Evolutionary conservation across 2,113 vertebrate genomes (phyloP).

Genomic region (Eretmochelys imbricata): DNA sequence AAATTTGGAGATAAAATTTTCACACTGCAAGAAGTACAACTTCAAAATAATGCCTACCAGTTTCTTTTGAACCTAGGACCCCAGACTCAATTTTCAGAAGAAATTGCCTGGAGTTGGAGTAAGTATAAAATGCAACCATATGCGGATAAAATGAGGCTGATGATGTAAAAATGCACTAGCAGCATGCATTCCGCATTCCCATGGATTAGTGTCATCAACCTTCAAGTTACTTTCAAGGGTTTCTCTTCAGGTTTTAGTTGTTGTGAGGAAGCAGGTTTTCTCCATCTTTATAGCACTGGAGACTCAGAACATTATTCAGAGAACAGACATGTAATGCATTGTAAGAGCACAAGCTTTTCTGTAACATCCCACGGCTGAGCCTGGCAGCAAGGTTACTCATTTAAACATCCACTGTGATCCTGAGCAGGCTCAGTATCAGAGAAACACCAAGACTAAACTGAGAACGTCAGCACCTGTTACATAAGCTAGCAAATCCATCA

Average conservation of each 20-base stretch:
- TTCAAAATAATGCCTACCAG: neutral
- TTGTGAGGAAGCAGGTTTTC: constrained; percentile 6
- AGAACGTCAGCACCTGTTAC: neutral
- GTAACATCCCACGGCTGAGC: neutral
- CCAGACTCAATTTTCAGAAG: neutral
- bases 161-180: neutral
- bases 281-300: constrained; percentile 23
- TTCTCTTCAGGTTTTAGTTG: constrained; percentile 15
- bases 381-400: neutral
- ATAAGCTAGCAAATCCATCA: neutral
- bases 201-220: neutral
- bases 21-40: neutral
- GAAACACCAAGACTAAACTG: neutral
- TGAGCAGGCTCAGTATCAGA: too few species aligned
- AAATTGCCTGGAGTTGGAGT: neutral
- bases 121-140: neutral
- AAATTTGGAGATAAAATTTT: neutral
- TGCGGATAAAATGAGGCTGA: neutral
- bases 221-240: constrained; percentile 1
- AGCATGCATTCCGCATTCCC: constrained; percentile 5
- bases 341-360: neutral
- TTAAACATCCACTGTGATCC: fast-evolving
- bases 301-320: constrained; percentile 17
- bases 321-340: neutral
- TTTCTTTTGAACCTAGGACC: neutral